A percentile compares a stretch with the other conserved stretches of the same genome.
Evolutionary conservation across 1,140 invertebrate genomes (phyloP).

Genomic region (Pogonus chalceus): DNA sequence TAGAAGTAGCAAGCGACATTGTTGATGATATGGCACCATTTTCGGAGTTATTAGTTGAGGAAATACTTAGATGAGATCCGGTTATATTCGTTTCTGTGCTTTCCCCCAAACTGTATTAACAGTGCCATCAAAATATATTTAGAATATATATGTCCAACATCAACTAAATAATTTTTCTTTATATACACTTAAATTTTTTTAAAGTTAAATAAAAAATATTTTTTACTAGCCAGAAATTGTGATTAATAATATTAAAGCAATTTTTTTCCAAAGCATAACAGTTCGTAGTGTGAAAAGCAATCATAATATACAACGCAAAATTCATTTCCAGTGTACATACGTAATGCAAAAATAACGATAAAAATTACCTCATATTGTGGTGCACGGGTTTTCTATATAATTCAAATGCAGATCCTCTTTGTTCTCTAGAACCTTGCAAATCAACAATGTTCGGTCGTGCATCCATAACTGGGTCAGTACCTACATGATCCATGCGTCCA

Average conservation of each 20-base stretch:
- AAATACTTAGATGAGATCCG: not conserved
- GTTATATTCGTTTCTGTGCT: not conserved
- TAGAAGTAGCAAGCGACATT: not conserved
- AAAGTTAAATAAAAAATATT: too few relatives aligned
- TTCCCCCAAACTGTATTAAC: not conserved
- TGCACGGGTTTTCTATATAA: conserved; percentile 81
- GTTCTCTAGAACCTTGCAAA: conserved; percentile 65
- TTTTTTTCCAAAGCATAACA: too few relatives aligned
- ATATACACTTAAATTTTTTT: too few relatives aligned
- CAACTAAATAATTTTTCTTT: too few relatives aligned
- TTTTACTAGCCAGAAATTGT: too few relatives aligned
- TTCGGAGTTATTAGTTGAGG: not conserved
- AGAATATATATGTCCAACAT: too few relatives aligned
- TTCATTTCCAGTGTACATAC: conserved; percentile 31
- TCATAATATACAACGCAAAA: too few relatives aligned
- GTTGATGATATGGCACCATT: not conserved
- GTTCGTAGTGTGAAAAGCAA: too few relatives aligned
- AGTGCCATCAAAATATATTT: too few relatives aligned
- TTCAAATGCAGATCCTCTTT: conserved; percentile 89
- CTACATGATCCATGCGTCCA: conserved; percentile 18
- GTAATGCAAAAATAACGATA: conserved; percentile 13
- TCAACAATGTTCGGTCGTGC: conserved; percentile 30
- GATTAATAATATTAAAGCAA: too few relatives aligned
- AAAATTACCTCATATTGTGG: conserved; percentile 61
- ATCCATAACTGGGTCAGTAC: conserved; percentile 23